Evolutionary conservation across 1,140 invertebrate genomes (phyloP).

Genomic region (Drosophila eugracilis): DNA sequence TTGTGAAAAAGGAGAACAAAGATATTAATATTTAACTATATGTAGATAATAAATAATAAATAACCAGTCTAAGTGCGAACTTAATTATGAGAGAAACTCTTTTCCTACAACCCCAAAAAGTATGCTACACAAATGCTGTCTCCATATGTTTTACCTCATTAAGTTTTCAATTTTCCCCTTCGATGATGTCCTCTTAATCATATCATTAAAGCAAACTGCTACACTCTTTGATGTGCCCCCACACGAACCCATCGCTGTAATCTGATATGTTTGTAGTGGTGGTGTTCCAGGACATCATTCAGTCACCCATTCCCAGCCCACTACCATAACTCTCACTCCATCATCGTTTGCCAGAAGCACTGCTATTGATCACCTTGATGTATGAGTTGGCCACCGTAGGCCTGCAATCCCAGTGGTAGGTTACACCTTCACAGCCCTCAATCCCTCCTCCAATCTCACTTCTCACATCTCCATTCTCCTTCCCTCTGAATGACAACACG

Average conservation of each 20-base stretch:
- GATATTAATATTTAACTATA: too few species aligned
- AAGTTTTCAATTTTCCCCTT: background rate
- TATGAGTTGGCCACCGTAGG: constrained; percentile 34
- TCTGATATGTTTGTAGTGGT: constrained; percentile 21
- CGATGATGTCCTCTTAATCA: constrained; percentile 5
- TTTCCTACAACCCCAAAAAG: too few species aligned
- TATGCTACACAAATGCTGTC: too few species aligned
- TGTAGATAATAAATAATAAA: too few species aligned
- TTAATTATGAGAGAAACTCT: too few species aligned
- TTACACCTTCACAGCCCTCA: too few species aligned
- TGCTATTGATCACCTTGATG: constrained; percentile 50
- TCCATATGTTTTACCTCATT: background rate
- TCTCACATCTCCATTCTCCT: background rate
- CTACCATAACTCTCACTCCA: constrained; percentile 19
- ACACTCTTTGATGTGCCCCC: constrained; percentile 14
- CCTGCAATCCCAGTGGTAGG: constrained; percentile 1
- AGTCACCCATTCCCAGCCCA: background rate
- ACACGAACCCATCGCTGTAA: constrained; percentile 5
- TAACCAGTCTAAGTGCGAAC: too few species aligned
- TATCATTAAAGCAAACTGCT: constrained; percentile 35
- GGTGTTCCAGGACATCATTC: background rate
- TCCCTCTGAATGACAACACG: background rate
- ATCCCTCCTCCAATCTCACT: background rate
- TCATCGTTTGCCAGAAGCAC: constrained; percentile 46
- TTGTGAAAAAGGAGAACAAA: background rate